A percentile compares a stretch with the other conserved stretches of the same genome.
Conservation (phyloP, 2,888 invertebrate genomes). For the Eupeodes luniger region DNA sequence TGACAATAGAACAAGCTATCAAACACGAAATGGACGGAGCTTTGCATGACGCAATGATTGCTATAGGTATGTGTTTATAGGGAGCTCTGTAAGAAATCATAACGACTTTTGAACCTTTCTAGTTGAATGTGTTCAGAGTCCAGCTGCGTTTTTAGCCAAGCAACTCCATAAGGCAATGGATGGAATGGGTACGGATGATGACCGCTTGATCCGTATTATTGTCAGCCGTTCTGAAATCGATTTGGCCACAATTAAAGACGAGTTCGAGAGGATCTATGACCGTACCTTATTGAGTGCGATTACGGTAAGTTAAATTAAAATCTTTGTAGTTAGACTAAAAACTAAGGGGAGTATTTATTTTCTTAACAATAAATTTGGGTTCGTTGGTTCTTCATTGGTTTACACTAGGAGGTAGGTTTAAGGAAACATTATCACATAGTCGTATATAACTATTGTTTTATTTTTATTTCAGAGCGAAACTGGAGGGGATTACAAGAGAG, state of each 20-base stretch:
- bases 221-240: slow-evolving; percentile 89
- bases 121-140: slow-evolving; percentile 89
- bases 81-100: background rate
- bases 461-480: slow-evolving; percentile 84
- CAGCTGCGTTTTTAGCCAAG: slow-evolving; percentile 88
- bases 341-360: slow-evolving; percentile 39
- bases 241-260: slow-evolving; percentile 88
- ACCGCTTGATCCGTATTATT: slow-evolving; percentile 88
- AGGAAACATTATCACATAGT: background rate
- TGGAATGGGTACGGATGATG: slow-evolving; percentile 89
- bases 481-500: slow-evolving; percentile 85
- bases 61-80: slow-evolving; percentile 85
- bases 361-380: slow-evolving; percentile 34
- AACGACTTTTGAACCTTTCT: slow-evolving; percentile 78
- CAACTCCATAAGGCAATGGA: slow-evolving; percentile 87
- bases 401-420: slow-evolving; percentile 61
- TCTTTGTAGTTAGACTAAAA: slow-evolving; percentile 9
- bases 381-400: slow-evolving; percentile 29
- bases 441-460: background rate
- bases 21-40: slow-evolving; percentile 88
- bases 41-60: slow-evolving; percentile 87
- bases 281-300: slow-evolving; percentile 88
- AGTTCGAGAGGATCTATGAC: slow-evolving; percentile 88
- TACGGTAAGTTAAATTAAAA: slow-evolving; percentile 83
- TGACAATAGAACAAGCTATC: slow-evolving; percentile 89